Evolutionary conservation across 2,797 vertebrate genomes (phyloP).

Genomic region (Acropternis orthonyx): DNA sequence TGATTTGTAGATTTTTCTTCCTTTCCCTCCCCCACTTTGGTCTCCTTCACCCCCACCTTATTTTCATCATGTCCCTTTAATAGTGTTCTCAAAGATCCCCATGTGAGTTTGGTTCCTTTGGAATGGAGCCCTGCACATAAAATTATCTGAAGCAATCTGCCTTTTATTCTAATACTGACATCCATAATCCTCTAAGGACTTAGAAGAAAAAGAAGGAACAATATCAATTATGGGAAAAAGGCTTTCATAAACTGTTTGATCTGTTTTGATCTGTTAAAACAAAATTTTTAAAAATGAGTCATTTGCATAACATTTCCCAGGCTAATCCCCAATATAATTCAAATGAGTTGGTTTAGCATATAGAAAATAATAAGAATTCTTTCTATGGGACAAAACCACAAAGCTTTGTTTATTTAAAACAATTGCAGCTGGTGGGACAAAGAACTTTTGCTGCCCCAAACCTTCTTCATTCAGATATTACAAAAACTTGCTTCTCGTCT

Average conservation of each 20-base stretch:
- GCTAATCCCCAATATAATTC: slow-evolving; percentile 41
- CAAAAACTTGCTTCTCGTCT: background rate
- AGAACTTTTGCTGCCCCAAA: background rate
- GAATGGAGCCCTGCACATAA: slow-evolving; percentile 43
- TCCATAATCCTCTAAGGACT: slow-evolving; percentile 58
- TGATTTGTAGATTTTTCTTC: background rate
- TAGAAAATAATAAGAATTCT: slow-evolving; percentile 36
- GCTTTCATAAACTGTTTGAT: slow-evolving; percentile 35
- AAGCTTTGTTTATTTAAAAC: slow-evolving; percentile 54
- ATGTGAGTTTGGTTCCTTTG: slow-evolving; percentile 58
- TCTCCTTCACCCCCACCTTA: slow-evolving; percentile 24
- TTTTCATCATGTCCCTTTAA: slow-evolving; percentile 35
- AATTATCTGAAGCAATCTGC: slow-evolving; percentile 60
- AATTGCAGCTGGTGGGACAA: slow-evolving; percentile 46
- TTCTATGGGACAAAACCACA: slow-evolving; percentile 20
- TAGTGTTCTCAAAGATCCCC: slow-evolving; percentile 32
- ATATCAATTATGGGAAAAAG: slow-evolving; percentile 68
- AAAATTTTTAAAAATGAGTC: background rate
- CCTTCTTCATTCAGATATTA: background rate
- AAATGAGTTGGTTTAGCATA: slow-evolving; percentile 31
- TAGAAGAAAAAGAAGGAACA: slow-evolving; percentile 44
- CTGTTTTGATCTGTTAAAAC: slow-evolving; percentile 51
- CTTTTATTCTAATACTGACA: slow-evolving; percentile 57
- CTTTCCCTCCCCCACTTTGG: background rate
- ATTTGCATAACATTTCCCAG: slow-evolving; percentile 39